These are phyloP conservation scores for Dasypus novemcinctus DNA, from an alignment of 2,113 vertebrate species.

Conservation along the genomic window DNA sequence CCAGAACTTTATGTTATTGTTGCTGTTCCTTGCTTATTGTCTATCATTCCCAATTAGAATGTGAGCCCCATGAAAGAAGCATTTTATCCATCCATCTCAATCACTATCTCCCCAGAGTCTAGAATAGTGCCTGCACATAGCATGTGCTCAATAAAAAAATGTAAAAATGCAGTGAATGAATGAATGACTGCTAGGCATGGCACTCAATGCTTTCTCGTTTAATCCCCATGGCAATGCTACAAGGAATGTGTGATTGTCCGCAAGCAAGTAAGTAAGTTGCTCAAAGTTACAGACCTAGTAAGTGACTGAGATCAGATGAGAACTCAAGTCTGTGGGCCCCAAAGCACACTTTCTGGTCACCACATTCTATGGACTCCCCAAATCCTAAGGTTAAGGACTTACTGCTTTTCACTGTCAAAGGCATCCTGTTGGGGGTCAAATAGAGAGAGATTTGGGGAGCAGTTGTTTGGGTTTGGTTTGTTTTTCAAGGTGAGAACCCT, in stretches of 20 bases:
- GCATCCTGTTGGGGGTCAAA: background rate
- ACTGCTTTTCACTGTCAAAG: accelerated
- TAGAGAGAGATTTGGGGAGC: background rate
- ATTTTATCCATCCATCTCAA: accelerated
- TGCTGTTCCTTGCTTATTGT: background rate
- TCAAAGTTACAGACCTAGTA: background rate
- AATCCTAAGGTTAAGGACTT: background rate
- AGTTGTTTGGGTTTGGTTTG: background rate
- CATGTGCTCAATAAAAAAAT: background rate
- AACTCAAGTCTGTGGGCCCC: background rate
- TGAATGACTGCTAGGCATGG: too few relatives aligned
- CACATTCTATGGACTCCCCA: background rate
- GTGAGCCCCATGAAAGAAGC: background rate
- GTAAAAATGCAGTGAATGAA: background rate
- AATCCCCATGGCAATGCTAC: background rate
- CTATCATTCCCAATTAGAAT: background rate
- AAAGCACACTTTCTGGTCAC: background rate
- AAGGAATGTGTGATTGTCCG: accelerated
- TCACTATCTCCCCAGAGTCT: background rate
- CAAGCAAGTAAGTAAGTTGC: accelerated
- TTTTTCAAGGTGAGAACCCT: background rate
- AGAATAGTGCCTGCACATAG: background rate
- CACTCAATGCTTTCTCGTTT: background rate
- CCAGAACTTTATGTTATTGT: background rate
- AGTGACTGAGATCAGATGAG: background rate